These are phyloP conservation scores for Saccostrea glomerata DNA, from an alignment of 1,140 invertebrate species.

Conservation along the genomic window DNA sequence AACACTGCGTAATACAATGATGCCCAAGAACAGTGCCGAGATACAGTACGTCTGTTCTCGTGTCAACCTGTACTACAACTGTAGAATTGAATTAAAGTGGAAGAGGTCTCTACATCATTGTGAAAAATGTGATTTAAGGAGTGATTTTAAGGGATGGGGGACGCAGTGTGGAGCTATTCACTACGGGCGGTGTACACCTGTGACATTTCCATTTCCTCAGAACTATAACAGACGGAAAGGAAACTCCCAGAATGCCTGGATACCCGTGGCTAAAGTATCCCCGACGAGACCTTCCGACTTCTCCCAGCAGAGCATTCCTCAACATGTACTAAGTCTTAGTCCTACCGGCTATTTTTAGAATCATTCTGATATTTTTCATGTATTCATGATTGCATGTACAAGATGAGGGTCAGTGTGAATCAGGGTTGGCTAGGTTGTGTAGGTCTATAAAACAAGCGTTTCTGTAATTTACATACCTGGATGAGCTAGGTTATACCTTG, in stretches of 20 bases:
- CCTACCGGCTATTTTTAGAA: not conserved
- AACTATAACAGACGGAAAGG: constrained; percentile 65
- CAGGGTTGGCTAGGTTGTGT: too few species aligned
- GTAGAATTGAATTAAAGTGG: constrained; percentile 79
- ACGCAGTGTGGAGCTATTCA: constrained; percentile 81
- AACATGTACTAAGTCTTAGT: not conserved
- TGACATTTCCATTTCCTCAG: constrained; percentile 73
- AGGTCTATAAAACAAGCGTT: too few species aligned
- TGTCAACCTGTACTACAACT: constrained; percentile 76
- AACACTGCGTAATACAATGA: constrained; percentile 41
- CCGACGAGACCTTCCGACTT: constrained; percentile 25
- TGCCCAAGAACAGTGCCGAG: constrained; percentile 61
- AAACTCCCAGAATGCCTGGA: constrained; percentile 51
- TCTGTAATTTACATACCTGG: too few species aligned
- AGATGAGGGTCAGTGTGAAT: too few species aligned
- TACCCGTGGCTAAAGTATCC: constrained; percentile 55
- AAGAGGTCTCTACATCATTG: constrained; percentile 81
- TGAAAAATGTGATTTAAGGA: constrained; percentile 78
- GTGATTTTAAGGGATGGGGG: constrained; percentile 58
- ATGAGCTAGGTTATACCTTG: too few species aligned
- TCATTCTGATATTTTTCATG: not conserved
- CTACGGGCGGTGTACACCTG: constrained; percentile 82
- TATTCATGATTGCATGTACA: not conserved
- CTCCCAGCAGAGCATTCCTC: not conserved
- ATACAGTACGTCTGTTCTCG: constrained; percentile 70